A percentile compares a stretch with the other conserved stretches of the same genome.
Conservation (phyloP, 1,140 invertebrate species). For the Dufourea novaeangliae region DNA sequence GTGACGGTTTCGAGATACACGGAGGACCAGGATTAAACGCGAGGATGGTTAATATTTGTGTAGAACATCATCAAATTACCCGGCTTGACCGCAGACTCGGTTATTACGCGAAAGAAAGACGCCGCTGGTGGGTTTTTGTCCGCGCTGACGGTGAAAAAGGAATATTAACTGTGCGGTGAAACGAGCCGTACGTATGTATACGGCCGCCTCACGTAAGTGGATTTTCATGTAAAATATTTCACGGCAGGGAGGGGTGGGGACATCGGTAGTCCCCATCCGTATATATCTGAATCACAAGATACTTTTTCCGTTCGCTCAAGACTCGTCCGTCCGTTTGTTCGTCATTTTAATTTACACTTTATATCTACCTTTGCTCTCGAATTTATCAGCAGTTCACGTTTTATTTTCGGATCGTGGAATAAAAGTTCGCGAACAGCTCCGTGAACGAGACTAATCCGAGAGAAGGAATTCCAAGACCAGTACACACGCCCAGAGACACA, state of each 20-base stretch:
- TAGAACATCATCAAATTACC: constrained; percentile 41
- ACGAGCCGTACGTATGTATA: constrained; percentile 37
- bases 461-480: neutral
- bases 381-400: neutral
- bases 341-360: constrained; percentile 35
- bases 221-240: constrained; percentile 53
- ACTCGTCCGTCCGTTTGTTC: neutral
- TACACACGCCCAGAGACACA: no score
- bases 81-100: neutral
- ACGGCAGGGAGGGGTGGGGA: no score
- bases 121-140: constrained; percentile 28
- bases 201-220: constrained; percentile 49
- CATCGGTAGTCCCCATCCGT: constrained; percentile 34
- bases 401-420: neutral
- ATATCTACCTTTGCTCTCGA: neutral
- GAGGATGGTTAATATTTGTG: constrained; percentile 27
- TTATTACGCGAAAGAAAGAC: constrained; percentile 37
- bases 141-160: constrained; percentile 41
- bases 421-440: neutral
- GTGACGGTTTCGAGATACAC: neutral
- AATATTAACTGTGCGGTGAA: constrained; percentile 46
- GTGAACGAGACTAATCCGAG: no score
- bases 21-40: neutral
- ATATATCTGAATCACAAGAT: constrained; percentile 45
- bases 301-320: constrained; percentile 18